phyloP scores from a whole-genome alignment of 2,888 invertebrate genomes.

The Pterobdella sp. region DNA sequence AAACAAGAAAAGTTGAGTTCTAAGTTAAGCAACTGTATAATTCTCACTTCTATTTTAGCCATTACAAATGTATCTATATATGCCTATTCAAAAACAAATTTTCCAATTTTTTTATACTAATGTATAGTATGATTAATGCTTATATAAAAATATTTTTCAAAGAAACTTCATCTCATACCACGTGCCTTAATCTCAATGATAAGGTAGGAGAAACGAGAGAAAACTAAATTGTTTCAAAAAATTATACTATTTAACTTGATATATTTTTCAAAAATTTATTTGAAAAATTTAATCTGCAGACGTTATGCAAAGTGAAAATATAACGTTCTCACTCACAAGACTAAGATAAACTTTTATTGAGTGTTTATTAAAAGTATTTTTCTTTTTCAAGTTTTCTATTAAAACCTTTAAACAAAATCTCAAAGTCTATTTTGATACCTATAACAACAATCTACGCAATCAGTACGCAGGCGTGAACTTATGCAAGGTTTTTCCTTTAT shows the following conservation, averaged over 20 bases:
- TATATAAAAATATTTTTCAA: not conserved
- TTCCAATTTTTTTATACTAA: not conserved
- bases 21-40: not conserved
- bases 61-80: not conserved
- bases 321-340: too few relatives aligned
- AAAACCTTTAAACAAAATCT: not conserved
- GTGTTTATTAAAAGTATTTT: not conserved
- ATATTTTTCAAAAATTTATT: too few relatives aligned
- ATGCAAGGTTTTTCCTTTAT: not conserved
- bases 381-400: not conserved
- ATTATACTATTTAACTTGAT: too few relatives aligned
- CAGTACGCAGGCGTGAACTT: not conserved
- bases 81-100: not conserved
- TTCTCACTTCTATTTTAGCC: not conserved
- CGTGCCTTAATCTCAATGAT: not conserved
- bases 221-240: not conserved
- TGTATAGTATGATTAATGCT: not conserved
- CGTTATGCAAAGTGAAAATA: too few relatives aligned
- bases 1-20: not conserved
- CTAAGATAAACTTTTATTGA: not conserved
- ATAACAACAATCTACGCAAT: not conserved
- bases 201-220: not conserved
- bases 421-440: not conserved
- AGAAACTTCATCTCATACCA: not conserved
- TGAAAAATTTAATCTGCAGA: too few relatives aligned